Conservation (phyloP, 1,140 invertebrate species). For the Hycleus cichorii region DNA sequence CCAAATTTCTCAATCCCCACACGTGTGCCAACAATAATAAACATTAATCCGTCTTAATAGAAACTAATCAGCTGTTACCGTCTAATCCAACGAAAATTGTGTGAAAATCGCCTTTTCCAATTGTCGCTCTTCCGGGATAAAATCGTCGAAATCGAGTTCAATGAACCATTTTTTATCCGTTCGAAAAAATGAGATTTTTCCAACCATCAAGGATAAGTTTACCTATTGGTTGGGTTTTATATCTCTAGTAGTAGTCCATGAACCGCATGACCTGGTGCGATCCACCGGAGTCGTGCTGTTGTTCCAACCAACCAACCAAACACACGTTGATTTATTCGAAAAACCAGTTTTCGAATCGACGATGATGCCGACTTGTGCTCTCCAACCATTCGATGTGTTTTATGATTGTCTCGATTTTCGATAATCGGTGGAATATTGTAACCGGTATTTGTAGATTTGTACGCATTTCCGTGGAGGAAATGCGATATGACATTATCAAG, state of each 20-base stretch:
- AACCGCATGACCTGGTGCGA: conserved; percentile 32
- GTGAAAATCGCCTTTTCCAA: too few relatives aligned
- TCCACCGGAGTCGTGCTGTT: conserved; percentile 27
- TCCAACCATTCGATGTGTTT: not conserved
- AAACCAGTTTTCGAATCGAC: conserved; percentile 26
- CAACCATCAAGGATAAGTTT: not conserved
- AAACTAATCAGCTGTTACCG: too few relatives aligned
- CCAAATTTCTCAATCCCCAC: not conserved
- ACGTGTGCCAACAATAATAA: conserved; percentile 2
- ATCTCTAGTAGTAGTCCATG: conserved; percentile 32
- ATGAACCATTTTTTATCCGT: too few relatives aligned
- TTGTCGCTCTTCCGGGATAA: too few relatives aligned
- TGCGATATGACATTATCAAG: conserved; percentile 3
- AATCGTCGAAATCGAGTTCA: too few relatives aligned
- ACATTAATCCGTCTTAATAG: too few relatives aligned
- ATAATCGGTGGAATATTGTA: too few relatives aligned
- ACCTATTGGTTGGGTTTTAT: conserved; percentile 25
- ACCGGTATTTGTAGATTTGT: not conserved
- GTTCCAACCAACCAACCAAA: conserved; percentile 8
- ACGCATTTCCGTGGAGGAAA: conserved; percentile 13
- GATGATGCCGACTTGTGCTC: not conserved
- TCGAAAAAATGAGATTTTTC: too few relatives aligned
- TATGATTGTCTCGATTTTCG: too few relatives aligned
- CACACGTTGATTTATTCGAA: conserved; percentile 27
- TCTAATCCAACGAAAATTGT: too few relatives aligned